Evolutionary conservation across 2,797 vertebrate species (phyloP).

Genomic region (Linurgus olivaceus): DNA sequence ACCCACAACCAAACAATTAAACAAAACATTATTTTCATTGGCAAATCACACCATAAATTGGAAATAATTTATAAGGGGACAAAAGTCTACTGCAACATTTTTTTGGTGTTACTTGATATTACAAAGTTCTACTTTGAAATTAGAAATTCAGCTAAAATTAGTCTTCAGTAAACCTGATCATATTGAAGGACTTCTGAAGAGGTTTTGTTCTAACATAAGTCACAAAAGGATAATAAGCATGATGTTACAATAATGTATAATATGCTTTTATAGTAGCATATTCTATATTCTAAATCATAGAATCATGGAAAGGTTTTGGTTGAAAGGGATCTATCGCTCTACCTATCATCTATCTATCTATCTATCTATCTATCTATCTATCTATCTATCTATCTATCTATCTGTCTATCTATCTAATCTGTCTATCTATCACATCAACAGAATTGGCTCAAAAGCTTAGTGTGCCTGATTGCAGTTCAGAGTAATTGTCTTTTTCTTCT

Average conservation of each 20-base stretch:
- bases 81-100: neutral
- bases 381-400: too few species aligned
- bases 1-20: neutral
- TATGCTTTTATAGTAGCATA: neutral
- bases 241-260: neutral
- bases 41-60: neutral
- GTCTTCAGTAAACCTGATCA: neutral
- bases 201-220: neutral
- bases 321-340: too few species aligned
- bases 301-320: neutral
- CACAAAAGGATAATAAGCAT: rapidly evolving
- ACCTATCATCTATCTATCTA: too few species aligned
- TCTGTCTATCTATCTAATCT: too few species aligned
- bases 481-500: neutral
- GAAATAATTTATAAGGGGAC: neutral
- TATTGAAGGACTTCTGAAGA: neutral
- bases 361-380: too few species aligned
- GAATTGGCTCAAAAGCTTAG: neutral
- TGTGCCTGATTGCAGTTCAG: neutral
- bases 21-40: neutral
- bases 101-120: neutral
- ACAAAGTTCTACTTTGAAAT: neutral
- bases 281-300: neutral
- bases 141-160: neutral
- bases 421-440: neutral